Base-by-base conservation (phyloP, 2,797 vertebrate species). In the Hipposideros larvatus region DNA sequence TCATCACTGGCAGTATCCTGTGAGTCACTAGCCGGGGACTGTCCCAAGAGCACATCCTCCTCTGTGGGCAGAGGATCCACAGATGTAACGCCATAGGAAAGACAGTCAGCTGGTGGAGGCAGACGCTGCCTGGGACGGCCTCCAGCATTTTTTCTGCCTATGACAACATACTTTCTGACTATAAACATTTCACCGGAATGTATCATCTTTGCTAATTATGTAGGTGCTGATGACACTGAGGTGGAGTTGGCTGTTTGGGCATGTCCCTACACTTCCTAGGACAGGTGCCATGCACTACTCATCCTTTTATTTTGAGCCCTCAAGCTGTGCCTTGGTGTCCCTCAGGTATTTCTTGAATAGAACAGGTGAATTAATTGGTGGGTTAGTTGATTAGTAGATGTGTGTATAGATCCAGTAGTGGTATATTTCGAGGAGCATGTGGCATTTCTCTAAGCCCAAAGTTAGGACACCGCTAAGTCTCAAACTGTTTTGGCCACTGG, bases 1-100 rank as follows among this genome's bases (percentile, higher is more conserved):
- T 26, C 57, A 55, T 75, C n/a, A 21, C 53, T 37, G 15, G 74
- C 55, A n/a, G 48, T 37, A 24, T 83, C 41, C 48, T 91, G 11
- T 94, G 94, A 96, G 71, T 93, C 95, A 96, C 41, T 59, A 80
- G 74, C 71, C 22, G 77, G 83, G 91, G 43, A 70, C 75, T 63
- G 61, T 93, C 90, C 91, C 66, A 79, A n/a, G 57, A 74, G 63
- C 28, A 21, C n/a, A n/a, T 55, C 28, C 21, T 31, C 21, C 18
- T 4, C 9, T 83, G 43, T 95, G n/a, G 63, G n/a, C 70, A 93
- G 57, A 55, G 28, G 28, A 94, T 21, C 65, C 75, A 48, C 24
- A 46, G 46, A 85, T 74, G 31, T 55, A 57, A 91, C 22, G 16
- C 89, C 83, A 59, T 59, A 80, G 84, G 91, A 90, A 93, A 91